Percentiles rank a stretch among this genome's conserved stretches.
Evolutionary conservation across 2,888 invertebrate genomes (phyloP).

Genomic region (Perithous albicinctus): DNA sequence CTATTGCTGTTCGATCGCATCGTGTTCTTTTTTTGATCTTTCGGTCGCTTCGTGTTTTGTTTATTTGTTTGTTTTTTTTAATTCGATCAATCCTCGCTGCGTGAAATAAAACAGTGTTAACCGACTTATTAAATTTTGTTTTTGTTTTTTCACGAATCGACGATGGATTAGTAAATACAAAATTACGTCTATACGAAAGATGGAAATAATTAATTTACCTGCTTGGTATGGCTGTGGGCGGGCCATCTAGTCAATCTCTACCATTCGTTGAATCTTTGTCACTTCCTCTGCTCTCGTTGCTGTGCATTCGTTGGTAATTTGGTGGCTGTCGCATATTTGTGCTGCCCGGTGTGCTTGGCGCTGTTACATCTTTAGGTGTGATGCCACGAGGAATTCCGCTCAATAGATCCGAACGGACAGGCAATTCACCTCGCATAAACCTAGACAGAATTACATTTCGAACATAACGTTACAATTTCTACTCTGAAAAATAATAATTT

Average conservation of each 20-base stretch:
- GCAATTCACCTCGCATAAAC: conserved; percentile 96
- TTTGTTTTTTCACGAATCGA: neutral
- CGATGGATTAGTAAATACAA: conserved; percentile 3
- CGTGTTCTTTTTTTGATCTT: conserved; percentile 67
- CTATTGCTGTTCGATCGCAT: conserved; percentile 75
- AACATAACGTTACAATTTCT: too few relatives aligned
- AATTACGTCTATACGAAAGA: neutral
- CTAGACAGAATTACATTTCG: conserved; percentile 83
- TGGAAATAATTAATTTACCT: conserved; percentile 71
- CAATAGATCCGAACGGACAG: conserved; percentile 84
- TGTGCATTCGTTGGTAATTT: conserved; percentile 94
- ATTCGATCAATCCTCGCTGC: conserved; percentile 75
- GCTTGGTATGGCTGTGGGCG: conserved; percentile 85
- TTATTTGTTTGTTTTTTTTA: conserved; percentile 22
- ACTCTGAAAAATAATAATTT: neutral
- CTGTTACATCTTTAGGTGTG: conserved; percentile 79
- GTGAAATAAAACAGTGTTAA: conserved; percentile 71
- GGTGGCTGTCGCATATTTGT: conserved; percentile 90
- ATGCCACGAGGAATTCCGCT: conserved; percentile 80
- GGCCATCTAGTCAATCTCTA: conserved; percentile 93
- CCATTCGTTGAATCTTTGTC: conserved; percentile 89
- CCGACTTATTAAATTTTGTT: conserved; percentile 9
- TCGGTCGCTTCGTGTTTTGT: conserved; percentile 45
- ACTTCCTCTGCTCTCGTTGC: conserved; percentile 92
- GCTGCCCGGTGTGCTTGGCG: conserved; percentile 91